Conservation (phyloP, 2,797 vertebrate genomes). For the Notolabrus celidotus region DNA sequence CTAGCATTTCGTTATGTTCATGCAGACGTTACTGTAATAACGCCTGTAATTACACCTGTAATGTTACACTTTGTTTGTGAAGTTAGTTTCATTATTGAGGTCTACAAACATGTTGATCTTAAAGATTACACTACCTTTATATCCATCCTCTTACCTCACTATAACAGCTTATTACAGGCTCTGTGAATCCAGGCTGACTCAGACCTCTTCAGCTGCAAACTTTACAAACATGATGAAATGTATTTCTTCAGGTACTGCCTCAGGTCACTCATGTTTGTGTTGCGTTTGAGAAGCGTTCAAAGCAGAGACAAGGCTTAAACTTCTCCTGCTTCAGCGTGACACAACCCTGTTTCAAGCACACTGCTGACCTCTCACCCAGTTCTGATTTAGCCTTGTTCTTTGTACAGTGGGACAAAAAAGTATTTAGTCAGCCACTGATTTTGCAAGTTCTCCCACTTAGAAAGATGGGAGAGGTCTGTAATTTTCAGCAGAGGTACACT, state of each 20-base stretch:
- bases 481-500: too few relatives aligned
- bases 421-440: too few relatives aligned
- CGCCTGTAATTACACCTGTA: too few relatives aligned
- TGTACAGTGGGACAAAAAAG: too few relatives aligned
- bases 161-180: neutral
- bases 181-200: neutral
- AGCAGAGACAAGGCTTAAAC: neutral
- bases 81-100: too few relatives aligned
- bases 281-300: neutral
- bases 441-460: too few relatives aligned
- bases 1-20: neutral
- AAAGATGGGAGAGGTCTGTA: too few relatives aligned
- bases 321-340: neutral
- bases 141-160: neutral
- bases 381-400: neutral
- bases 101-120: too few relatives aligned
- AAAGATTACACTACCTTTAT: neutral
- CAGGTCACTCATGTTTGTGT: neutral
- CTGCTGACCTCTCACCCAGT: conserved; percentile 47
- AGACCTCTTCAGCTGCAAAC: neutral
- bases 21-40: neutral
- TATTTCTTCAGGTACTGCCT: neutral
- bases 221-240: neutral
- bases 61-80: too few relatives aligned
- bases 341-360: neutral